These are phyloP conservation scores for Cryptomyrus ogoouensis DNA, from an alignment of 2,113 vertebrate genomes.

Conservation along the genomic window DNA sequence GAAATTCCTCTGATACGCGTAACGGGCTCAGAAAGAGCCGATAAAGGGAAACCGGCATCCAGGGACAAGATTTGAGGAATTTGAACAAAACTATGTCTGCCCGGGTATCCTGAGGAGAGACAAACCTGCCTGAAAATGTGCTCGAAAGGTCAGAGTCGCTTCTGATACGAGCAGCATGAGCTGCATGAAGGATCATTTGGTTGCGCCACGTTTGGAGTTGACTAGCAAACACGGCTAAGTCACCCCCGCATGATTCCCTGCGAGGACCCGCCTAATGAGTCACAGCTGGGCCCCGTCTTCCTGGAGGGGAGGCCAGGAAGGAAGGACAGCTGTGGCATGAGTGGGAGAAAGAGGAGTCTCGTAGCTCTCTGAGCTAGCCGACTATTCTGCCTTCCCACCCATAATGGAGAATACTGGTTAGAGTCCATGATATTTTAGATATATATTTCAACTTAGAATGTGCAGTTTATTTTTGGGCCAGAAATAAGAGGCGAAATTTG, in stretches of 20 bases:
- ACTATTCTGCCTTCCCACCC: background rate
- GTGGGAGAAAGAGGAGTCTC: background rate
- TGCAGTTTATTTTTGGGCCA: background rate
- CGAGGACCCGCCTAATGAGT: background rate
- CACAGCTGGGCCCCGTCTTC: background rate
- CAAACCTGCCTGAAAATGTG: background rate
- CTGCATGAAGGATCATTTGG: background rate
- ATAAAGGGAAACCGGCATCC: background rate
- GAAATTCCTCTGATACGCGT: background rate
- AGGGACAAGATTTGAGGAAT: constrained; percentile 3
- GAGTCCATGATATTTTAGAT: background rate
- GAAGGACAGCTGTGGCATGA: background rate
- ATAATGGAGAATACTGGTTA: background rate
- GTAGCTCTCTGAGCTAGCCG: background rate
- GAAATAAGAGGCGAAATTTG: background rate
- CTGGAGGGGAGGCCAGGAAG: background rate
- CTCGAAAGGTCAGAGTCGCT: background rate
- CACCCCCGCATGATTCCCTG: background rate
- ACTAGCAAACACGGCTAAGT: background rate
- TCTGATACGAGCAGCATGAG: background rate
- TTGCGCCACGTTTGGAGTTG: background rate
- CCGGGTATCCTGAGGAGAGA: background rate
- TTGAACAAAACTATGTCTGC: background rate
- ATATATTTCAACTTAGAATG: background rate
- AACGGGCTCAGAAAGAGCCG: background rate